Evolutionary conservation across 2,888 invertebrate species (phyloP).

Genomic region (Drosophila mimica): DNA sequence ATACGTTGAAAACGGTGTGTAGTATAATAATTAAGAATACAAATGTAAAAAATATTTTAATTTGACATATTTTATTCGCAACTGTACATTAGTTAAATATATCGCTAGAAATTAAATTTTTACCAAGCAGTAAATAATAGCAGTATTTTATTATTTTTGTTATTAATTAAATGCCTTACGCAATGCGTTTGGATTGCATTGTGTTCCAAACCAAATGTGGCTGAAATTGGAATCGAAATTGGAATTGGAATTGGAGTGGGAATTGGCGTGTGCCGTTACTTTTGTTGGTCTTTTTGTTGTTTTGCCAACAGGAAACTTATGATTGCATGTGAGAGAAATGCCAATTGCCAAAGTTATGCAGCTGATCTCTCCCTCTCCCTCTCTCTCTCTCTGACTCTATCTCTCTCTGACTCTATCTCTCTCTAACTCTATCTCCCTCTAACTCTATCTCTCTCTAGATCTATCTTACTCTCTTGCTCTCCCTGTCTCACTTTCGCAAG

Average conservation of each 20-base stretch:
- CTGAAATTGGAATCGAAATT: constrained; percentile 28
- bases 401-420: background rate
- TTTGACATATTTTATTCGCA: background rate
- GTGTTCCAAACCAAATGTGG: constrained; percentile 42
- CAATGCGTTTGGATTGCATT: constrained; percentile 53
- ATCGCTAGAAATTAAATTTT: background rate
- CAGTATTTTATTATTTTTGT: constrained; percentile 27
- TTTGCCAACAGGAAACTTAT: constrained; percentile 73
- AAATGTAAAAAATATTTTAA: background rate
- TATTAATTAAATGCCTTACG: constrained; percentile 57
- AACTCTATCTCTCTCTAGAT: constrained; percentile 4
- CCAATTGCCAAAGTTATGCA: constrained; percentile 73
- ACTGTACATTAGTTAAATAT: background rate
- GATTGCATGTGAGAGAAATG: constrained; percentile 68
- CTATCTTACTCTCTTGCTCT: constrained; percentile 3
- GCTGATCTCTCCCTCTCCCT: constrained; percentile 11
- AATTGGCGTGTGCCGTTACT: constrained; percentile 71
- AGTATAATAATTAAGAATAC: background rate
- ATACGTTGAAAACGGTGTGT: background rate
- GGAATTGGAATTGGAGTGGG: constrained; percentile 36
- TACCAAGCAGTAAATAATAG: constrained; percentile 48
- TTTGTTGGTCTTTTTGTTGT: constrained; percentile 15
- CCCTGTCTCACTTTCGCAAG: constrained; percentile 24
- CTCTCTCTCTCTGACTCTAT: constrained; percentile 5
- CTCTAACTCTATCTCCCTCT: constrained; percentile 10